phyloP scores from a whole-genome alignment of 2,113 vertebrate genomes.

The Thomomys bottae region DNA sequence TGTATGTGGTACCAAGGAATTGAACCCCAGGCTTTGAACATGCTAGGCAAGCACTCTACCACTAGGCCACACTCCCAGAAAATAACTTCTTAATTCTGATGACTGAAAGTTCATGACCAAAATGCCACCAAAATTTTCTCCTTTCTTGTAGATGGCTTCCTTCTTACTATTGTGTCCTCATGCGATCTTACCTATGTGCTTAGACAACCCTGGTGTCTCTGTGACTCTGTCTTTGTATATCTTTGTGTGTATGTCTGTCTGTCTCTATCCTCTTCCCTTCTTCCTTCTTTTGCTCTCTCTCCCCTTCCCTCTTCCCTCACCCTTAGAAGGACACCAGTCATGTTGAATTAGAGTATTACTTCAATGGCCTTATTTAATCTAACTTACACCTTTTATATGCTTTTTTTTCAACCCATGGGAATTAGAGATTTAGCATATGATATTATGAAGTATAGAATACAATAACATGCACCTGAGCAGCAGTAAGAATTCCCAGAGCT shows the following conservation, averaged over 20 bases:
- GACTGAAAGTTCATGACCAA: neutral
- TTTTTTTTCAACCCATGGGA: neutral
- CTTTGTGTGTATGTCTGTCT: neutral
- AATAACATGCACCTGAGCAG: neutral
- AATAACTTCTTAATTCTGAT: conserved; percentile 15
- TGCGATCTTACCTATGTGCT: neutral
- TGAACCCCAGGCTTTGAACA: no score
- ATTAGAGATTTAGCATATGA: neutral
- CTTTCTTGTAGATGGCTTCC: neutral
- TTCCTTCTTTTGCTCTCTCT: no score
- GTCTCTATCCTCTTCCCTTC: no score
- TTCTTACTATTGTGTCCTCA: neutral
- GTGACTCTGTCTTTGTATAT: neutral
- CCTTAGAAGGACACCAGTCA: neutral
- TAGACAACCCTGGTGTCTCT: neutral
- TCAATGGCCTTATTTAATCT: neutral
- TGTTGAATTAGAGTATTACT: neutral
- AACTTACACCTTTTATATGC: neutral
- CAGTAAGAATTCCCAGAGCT: conserved; percentile 1
- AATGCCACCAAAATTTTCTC: neutral
- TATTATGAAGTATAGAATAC: neutral
- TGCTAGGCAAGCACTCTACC: no score
- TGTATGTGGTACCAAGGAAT: no score
- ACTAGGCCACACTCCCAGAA: no score
- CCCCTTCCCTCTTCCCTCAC: neutral